A percentile compares a stretch with the other conserved stretches of the same genome.
Evolutionary conservation across 2,113 vertebrate species (phyloP).

Genomic region (Tupaia chinensis): DNA sequence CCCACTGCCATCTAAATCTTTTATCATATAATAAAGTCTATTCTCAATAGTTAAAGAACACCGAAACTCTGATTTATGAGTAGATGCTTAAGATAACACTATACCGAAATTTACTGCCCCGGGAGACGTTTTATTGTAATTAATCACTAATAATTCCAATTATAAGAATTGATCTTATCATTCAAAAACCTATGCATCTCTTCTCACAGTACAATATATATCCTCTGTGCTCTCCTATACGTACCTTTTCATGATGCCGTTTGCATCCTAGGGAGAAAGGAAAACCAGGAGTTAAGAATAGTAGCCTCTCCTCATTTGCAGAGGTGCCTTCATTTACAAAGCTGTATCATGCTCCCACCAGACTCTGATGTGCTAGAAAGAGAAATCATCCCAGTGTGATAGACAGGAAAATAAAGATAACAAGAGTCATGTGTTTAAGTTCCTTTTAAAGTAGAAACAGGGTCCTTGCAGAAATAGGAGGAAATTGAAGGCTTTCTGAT

Average conservation of each 20-base stretch:
- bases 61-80: background rate
- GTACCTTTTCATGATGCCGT: conserved; percentile 54
- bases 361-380: rapidly evolving
- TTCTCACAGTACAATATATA: background rate
- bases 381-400: background rate
- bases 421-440: background rate
- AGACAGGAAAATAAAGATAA: background rate
- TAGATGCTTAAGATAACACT: background rate
- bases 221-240: background rate
- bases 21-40: background rate
- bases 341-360: background rate
- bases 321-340: background rate
- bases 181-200: background rate
- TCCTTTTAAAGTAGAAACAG: background rate
- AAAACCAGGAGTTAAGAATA: background rate
- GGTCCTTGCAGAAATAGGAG: background rate
- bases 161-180: too few relatives aligned
- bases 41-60: background rate
- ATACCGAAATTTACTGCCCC: too few relatives aligned
- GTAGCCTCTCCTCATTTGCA: background rate
- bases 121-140: too few relatives aligned
- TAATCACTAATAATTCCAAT: background rate
- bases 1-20: background rate
- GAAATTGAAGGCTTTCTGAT: background rate
- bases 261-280: conserved; percentile 51